Evolutionary conservation across 64 coral and sea anemone species (phyloP).

Genomic region (Astreopora myriophthalma): DNA sequence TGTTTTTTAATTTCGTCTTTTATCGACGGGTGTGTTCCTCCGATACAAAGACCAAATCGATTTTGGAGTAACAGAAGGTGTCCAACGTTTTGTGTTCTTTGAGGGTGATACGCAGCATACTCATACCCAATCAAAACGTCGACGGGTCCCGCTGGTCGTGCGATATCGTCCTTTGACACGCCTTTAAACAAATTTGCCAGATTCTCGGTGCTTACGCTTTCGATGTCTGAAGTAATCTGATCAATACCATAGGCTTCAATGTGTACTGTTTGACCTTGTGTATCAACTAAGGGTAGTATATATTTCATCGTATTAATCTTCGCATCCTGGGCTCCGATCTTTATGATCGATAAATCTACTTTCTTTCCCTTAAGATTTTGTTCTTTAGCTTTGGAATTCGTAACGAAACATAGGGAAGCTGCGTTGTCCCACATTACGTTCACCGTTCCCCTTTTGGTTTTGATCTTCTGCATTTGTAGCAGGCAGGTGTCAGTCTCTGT

Average conservation of each 20-base stretch:
- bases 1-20: no score
- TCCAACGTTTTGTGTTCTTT: conserved; percentile 7
- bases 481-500: no score
- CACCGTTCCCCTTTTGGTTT: no score
- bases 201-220: neutral
- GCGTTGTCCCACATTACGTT: no score
- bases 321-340: no score
- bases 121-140: conserved; percentile 65
- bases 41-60: conserved; percentile 53
- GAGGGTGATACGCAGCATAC: conserved; percentile 62
- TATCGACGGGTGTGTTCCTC: conserved; percentile 67
- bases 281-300: no score
- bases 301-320: no score
- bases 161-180: neutral
- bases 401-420: no score
- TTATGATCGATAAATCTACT: no score
- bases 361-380: no score
- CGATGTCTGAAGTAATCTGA: conserved; percentile 13
- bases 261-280: conserved; percentile 21
- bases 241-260: conserved; percentile 51
- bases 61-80: conserved; percentile 57
- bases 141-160: neutral
- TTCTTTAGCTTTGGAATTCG: no score
- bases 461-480: no score
- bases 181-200: conserved; percentile 50